A percentile compares a stretch with the other conserved stretches of the same genome.
These are phyloP conservation scores for Scatophagus argus DNA, from an alignment of 2,113 vertebrate species.

Conservation along the genomic window DNA sequence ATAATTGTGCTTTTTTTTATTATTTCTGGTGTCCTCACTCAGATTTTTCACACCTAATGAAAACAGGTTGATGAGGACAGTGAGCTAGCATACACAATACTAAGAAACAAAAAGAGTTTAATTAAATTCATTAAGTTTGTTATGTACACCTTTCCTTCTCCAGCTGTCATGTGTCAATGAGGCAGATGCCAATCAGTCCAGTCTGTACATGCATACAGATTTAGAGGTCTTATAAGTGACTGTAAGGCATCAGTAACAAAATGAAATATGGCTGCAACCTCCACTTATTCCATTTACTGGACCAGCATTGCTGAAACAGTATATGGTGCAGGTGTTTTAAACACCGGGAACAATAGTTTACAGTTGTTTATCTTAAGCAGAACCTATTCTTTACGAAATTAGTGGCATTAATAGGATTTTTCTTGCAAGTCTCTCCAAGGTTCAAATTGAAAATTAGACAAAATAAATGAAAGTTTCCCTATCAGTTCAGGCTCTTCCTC, in stretches of 20 bases:
- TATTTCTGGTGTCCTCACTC: too few relatives aligned
- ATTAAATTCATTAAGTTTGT: neutral
- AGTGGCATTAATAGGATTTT: neutral
- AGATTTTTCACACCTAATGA: neutral
- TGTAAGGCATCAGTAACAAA: too few relatives aligned
- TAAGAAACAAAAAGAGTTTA: neutral
- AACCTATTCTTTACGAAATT: neutral
- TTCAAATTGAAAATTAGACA: conserved; percentile 20
- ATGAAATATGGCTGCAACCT: too few relatives aligned
- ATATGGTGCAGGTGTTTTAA: too few relatives aligned
- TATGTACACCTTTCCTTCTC: neutral
- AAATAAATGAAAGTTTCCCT: conserved; percentile 31
- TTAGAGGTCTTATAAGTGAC: too few relatives aligned
- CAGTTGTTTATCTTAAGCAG: neutral
- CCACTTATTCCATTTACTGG: too few relatives aligned
- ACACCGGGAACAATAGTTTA: neutral
- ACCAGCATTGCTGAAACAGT: too few relatives aligned
- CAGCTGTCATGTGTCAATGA: neutral
- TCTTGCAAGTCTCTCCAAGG: neutral
- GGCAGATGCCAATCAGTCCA: neutral
- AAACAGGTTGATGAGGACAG: neutral
- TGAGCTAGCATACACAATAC: too few relatives aligned
- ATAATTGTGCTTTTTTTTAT: too few relatives aligned
- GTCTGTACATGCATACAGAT: too few relatives aligned
- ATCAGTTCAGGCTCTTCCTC: conserved; percentile 20